Base-by-base conservation (phyloP, 2,888 invertebrate species). In the Mongoloraphidia duomilia region DNA sequence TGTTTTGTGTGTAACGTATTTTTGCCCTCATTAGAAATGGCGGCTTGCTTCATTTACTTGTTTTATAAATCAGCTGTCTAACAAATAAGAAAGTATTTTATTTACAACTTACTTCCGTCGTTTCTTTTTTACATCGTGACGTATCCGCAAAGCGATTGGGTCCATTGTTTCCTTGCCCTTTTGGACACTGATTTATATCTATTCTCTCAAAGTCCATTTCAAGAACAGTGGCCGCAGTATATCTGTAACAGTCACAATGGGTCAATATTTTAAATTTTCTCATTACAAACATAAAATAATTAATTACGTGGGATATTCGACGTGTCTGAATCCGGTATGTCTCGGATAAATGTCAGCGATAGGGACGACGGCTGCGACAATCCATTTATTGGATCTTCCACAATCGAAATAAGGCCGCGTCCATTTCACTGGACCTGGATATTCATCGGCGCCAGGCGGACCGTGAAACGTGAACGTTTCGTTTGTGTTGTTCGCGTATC, bases 401-500 rank as follows among this genome's bases (percentile, higher is more conserved):
- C 96, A 97, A 71, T 97, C 96, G 65, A 91, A 97, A 65, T 96
- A 97, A 0, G 96, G 96, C 50, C 84, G 75, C 0, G 92, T 93
- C 83, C 90, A 95, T 64, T 88, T 84, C 0, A 97, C 89, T 11
- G 96, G 96, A 2, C 95, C 92, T 2, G 87, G 89, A 59, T 75
- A 76, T 73, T 93, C 93, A 67, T 92, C 92, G 55, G 89, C 86
- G 39, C 88, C 91, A 43, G 84, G 88, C 9, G 93, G 93, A 42
- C 93, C 93, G 54, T 93, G 93, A 69, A 92, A 94, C n/a, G 90
- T 88, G 62, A 84, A 90, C n/a, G 92, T 93, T 65, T 92, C 92
- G 68, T 93, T 93, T 1, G 92, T 93, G 62, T 92, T 92, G 65
- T 93, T 93, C 0, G 91, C 84, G 69, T 93, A 91, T 62, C 92